These are phyloP conservation scores for Ctenosaura bakeri DNA, from an alignment of 2,797 vertebrate species.

Conservation along the genomic window DNA sequence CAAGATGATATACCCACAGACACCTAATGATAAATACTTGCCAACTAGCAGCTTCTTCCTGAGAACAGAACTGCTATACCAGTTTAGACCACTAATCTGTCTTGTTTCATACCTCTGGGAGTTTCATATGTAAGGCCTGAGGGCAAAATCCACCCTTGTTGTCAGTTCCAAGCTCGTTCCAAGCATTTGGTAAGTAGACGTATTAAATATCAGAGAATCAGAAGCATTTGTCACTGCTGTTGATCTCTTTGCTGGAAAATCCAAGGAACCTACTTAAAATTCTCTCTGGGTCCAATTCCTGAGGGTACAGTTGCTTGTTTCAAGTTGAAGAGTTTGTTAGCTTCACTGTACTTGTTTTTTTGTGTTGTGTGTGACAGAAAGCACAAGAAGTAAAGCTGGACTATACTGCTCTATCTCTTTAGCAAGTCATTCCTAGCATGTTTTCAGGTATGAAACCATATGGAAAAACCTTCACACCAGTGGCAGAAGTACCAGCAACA, in stretches of 20 bases:
- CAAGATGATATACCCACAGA: neutral
- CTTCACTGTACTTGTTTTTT: neutral
- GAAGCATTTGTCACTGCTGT: neutral
- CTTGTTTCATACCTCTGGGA: neutral
- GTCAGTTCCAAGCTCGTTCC: neutral
- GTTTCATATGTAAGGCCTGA: neutral
- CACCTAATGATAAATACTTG: neutral
- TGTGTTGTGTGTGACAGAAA: neutral
- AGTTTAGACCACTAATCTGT: neutral
- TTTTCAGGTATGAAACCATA: neutral
- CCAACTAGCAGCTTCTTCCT: neutral
- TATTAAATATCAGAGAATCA: neutral
- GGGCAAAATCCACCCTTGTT: constrained; percentile 7
- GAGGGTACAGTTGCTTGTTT: neutral
- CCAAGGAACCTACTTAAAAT: neutral
- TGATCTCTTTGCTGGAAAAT: neutral
- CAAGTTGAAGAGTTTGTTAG: neutral
- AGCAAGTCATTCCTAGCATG: neutral
- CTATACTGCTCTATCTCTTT: neutral
- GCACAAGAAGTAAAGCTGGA: neutral
- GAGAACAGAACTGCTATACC: neutral
- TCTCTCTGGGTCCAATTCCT: neutral
- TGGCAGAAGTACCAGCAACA: neutral
- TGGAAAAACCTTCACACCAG: neutral
- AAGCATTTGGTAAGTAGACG: neutral